phyloP scores from a whole-genome alignment of 2,888 invertebrate species.

The Ischnus inquisitorius region DNA sequence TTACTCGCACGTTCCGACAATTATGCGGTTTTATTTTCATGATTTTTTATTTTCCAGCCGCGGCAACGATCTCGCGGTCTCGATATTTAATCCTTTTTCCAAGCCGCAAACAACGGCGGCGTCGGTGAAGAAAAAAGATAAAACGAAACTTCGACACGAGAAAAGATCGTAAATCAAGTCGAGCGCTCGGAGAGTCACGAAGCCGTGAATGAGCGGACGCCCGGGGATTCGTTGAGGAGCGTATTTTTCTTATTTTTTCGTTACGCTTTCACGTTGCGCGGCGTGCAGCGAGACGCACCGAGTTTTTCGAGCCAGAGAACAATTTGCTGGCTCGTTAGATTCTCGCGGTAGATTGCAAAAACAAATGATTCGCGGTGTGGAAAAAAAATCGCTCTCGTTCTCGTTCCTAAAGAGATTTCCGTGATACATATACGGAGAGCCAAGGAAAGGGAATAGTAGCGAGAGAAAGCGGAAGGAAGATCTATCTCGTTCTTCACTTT shows the following conservation, averaged over 20 bases:
- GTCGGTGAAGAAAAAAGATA: slow-evolving; percentile 2
- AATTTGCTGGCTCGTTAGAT: slow-evolving; percentile 15
- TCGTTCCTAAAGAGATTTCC: not conserved
- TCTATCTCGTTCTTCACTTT: not conserved
- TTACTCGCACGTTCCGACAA: slow-evolving; percentile 35
- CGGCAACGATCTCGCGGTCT: not conserved
- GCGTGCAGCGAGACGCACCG: not conserved
- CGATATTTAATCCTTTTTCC: not conserved
- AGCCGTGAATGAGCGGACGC: slow-evolving; percentile 35
- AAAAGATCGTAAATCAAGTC: slow-evolving; percentile 26
- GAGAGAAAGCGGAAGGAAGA: slow-evolving; percentile 6
- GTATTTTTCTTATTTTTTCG: slow-evolving; percentile 31
- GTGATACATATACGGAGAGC: not conserved
- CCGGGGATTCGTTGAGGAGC: not conserved
- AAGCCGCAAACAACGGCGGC: not conserved
- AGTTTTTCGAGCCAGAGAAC: slow-evolving; percentile 11
- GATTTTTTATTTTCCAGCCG: not conserved
- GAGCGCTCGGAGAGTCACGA: slow-evolving; percentile 1
- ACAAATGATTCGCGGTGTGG: not conserved
- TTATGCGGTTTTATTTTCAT: slow-evolving; percentile 4
- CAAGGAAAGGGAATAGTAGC: not conserved
- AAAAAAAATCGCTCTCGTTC: not conserved
- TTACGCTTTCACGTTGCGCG: slow-evolving; percentile 62
- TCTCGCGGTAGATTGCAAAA: not conserved
- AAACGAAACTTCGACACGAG: slow-evolving; percentile 1